phyloP scores from a whole-genome alignment of 2,113 vertebrate species.

The Phylloscopus trochiloides region DNA sequence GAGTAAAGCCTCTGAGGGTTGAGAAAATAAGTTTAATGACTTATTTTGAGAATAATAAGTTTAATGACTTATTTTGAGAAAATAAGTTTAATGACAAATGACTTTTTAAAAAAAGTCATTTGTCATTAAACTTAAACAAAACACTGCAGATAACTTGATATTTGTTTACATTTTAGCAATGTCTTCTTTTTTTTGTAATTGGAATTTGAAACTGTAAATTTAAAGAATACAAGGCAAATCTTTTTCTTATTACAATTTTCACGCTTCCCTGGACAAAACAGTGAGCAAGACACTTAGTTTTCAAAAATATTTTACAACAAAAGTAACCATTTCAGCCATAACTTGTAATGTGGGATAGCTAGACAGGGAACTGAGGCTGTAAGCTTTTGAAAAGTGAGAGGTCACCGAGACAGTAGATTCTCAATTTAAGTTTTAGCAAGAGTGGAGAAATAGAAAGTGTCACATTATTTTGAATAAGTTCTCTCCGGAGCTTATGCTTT shows the following conservation, averaged over 20 bases:
- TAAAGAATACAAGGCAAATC: slow-evolving; percentile 60
- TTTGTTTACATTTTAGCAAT: slow-evolving; percentile 49
- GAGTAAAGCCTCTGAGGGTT: not conserved
- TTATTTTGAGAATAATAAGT: too few relatives aligned
- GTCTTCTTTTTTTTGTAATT: slow-evolving; percentile 47
- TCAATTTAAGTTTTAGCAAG: not conserved
- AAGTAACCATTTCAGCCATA: not conserved
- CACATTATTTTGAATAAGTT: slow-evolving; percentile 4
- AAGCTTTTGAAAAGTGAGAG: not conserved
- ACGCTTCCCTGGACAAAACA: slow-evolving; percentile 60
- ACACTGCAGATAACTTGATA: slow-evolving; percentile 22
- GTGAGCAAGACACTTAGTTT: slow-evolving; percentile 39
- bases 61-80: too few relatives aligned
- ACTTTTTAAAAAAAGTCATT: not conserved
- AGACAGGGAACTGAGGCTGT: not conserved
- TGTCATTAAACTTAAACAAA: slow-evolving; percentile 35
- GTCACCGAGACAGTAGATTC: not conserved
- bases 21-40: too few relatives aligned
- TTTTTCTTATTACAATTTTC: slow-evolving; percentile 64
- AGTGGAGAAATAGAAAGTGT: not conserved
- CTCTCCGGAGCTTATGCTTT: not conserved
- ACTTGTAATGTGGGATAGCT: not conserved
- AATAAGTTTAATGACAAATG: too few relatives aligned
- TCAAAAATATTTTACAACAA: slow-evolving; percentile 42
- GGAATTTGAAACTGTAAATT: slow-evolving; percentile 53